Base-by-base conservation (phyloP, 2,113 vertebrate genomes). In the Oryzias woworae region DNA sequence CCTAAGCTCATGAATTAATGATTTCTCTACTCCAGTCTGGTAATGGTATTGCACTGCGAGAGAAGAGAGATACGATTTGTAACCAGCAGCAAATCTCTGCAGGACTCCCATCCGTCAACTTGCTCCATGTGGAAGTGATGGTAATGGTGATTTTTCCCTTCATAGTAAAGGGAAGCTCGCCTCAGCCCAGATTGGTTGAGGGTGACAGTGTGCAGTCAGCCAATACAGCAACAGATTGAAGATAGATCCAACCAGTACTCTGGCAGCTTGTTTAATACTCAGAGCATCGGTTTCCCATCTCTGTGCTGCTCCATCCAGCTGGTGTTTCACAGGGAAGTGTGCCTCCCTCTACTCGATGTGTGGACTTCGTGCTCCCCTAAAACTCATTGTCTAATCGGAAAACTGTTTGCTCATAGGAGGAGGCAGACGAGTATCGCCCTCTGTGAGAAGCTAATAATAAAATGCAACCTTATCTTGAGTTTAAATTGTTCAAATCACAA, bases 1-100 rank as follows among this genome's bases (percentile, higher is more conserved):
- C 70, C 66, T 7, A 31, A 68, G 53, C 54, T 57, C 62, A 83
- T 85, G 59, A 61, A 87, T 85, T 78, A 87, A 61, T 85, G 44
- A 85, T 77, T 57, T 26, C 15, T 14, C 18, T 62, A 41, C 53
- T 23, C 58, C 47, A 7, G 81, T 53, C 59, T 60, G 62, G 4
- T 58, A 68, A 70, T 71, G 66, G 74, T 76, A 62, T 61, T 71
- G 58, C 68, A 74, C 47, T 57, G 58, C 23, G 28, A 53, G 50
- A 53, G 62, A 43, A 71, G 69, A 7, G 53, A 43, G 53, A 58
- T 43, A 49, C 12, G 41, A 68, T 56, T 57, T 1, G 56, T 49
- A 50, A 36, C 42, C 26, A 23, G 20, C 52, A 43, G 20, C 51
- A 12, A 51, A 22, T 46, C 65, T 59, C 8, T 0, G 26, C 2